Evolutionary conservation across 2,113 vertebrate genomes (phyloP), one percentile per base, ranked within the genome.

Genomic region (Cebidichthys violaceus): DNA sequence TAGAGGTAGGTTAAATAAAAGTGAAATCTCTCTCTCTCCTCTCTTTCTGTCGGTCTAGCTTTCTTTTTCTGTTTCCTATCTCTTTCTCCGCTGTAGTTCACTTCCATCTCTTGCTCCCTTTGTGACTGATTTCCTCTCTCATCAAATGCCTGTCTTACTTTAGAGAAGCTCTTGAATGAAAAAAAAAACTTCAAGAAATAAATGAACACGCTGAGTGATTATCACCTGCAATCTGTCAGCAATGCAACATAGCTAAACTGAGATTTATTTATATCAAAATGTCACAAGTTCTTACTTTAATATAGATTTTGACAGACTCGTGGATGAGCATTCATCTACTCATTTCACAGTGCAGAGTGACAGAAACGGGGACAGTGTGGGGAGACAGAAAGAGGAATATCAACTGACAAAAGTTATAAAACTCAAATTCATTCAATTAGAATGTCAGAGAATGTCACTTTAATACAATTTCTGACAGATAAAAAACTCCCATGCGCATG

Each of bases 261-360:
- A 70, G 37, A 69, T 64, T 79, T 76, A 68, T 86, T 88, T 61
- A 65, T 73, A 66, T 85, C 54, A 74, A 72, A 70, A 27, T 43
- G 67, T 76, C 60, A 85, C 39, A 17, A 52, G 71, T 69, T 80
- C 33, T 50, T 47, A 33, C 59, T 70, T 80, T 37, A 41, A 67
- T 78, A 43, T 24, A 69, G 47, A 67, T 33, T 62, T 78, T 89
- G 73, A 83, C 77, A 74, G 50, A 52, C 57, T 70, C 45, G 10
- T 6, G 33, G 68, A 66, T 43, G 18, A 39, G 66, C 15, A 55
- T 71, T 76, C 35, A 70, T 50, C 35, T 47, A 6, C 54, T 77
- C 13, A 47, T 70, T 79, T 79, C 50, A 78, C 59, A 43, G 18
- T 10, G 27, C 13, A 82, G 43, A 52, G 17, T 72, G 81, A 88